Conservation (phyloP, 92 coral and sea anemone species). For the Heteractis magnifica region DNA sequence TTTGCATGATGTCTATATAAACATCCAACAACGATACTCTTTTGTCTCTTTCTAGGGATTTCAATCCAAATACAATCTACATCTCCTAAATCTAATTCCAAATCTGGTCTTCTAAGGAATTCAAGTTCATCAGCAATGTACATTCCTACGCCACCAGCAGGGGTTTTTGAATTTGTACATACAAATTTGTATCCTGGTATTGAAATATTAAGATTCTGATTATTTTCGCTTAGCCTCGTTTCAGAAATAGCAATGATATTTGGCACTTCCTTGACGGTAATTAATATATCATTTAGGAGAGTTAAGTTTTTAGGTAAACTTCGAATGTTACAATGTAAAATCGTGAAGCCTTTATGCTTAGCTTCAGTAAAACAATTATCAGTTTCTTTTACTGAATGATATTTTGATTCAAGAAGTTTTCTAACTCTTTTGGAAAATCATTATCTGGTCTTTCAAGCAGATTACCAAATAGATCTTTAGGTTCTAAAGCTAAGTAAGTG, state of each 20-base stretch:
- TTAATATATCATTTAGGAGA: neutral
- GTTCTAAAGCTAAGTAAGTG: neutral
- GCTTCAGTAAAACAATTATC: neutral
- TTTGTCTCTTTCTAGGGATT: neutral
- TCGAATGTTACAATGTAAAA: neutral
- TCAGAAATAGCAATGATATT: constrained; percentile 21
- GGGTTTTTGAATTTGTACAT: constrained; percentile 25
- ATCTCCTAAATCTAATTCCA: constrained; percentile 17
- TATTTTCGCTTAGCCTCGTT: neutral
- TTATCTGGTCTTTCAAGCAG: neutral
- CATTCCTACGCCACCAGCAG: constrained; percentile 39
- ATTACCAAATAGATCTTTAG: constrained; percentile 21
- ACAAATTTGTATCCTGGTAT: constrained; percentile 33
- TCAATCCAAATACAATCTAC: neutral
- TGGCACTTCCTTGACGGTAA: neutral
- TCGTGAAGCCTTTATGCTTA: neutral
- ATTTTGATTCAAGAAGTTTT: too few relatives aligned
- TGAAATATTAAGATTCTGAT: constrained; percentile 8
- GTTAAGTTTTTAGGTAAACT: neutral
- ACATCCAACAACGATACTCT: neutral
- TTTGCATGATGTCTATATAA: neutral
- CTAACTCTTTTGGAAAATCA: neutral
- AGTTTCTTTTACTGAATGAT: too few relatives aligned
- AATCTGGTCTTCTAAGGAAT: constrained; percentile 25
- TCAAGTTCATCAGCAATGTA: constrained; percentile 23